Percentiles rank a stretch among this genome's conserved stretches.
phyloP scores from a whole-genome alignment of 2,888 invertebrate species.

The Chloroclysta siterata region DNA sequence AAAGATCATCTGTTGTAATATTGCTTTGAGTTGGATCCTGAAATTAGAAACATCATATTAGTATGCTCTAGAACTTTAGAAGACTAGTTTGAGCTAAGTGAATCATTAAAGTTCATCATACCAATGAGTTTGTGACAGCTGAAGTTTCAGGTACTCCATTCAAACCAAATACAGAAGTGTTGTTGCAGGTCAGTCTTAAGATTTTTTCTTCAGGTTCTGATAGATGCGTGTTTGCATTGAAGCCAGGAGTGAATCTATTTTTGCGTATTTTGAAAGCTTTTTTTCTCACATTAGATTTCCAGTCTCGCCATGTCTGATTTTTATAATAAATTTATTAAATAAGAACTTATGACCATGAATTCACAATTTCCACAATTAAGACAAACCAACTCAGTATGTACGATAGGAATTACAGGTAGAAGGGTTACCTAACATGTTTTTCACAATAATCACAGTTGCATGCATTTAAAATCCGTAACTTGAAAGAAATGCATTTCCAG shows the following conservation, averaged over 20 bases:
- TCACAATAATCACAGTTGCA: no score
- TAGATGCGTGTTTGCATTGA: constrained; percentile 57
- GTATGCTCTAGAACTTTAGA: not conserved
- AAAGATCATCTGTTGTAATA: constrained; percentile 14
- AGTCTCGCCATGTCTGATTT: constrained; percentile 66
- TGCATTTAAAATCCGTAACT: no score
- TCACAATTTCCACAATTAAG: not conserved
- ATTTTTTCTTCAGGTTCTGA: constrained; percentile 67
- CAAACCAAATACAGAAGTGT: constrained; percentile 64
- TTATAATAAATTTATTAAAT: not conserved
- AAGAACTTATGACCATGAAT: not conserved
- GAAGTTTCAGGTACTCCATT: constrained; percentile 65
- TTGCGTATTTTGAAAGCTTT: constrained; percentile 69
- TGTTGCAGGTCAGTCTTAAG: constrained; percentile 61
- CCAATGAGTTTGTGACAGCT: constrained; percentile 52
- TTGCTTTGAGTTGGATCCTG: constrained; percentile 26
- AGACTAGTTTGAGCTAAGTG: no score
- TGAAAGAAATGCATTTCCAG: not conserved
- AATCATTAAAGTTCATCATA: constrained; percentile 25
- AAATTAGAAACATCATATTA: not conserved
- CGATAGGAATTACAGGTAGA: no score
- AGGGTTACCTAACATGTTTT: no score
- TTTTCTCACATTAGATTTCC: constrained; percentile 72
- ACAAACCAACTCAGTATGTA: no score
- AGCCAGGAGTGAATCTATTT: constrained; percentile 63